These are phyloP conservation scores for Steinernema feltiae DNA, from an alignment of 1,140 invertebrate genomes.

Conservation along the genomic window DNA sequence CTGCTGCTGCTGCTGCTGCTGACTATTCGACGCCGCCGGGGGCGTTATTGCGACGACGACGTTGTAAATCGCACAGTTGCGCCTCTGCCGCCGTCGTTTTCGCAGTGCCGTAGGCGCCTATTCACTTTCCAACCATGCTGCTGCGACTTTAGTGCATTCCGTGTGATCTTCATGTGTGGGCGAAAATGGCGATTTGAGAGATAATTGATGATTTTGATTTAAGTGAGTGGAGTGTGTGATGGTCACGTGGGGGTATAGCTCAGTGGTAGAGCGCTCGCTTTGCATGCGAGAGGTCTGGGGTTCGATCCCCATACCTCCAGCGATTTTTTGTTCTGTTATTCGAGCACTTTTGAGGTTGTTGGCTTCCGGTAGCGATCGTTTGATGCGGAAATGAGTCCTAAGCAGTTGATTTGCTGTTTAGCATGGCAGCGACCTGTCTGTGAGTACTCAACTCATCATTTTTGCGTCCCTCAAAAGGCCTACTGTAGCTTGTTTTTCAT, in stretches of 20 bases:
- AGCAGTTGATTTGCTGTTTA: too few species aligned
- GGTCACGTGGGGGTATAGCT: slow-evolving; percentile 40
- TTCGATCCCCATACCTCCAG: slow-evolving; percentile 42
- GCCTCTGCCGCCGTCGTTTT: too few species aligned
- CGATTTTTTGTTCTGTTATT: neutral
- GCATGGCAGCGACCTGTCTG: too few species aligned
- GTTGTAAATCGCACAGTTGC: neutral
- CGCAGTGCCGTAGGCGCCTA: neutral
- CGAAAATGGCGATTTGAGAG: neutral
- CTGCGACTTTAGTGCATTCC: neutral
- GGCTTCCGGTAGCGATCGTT: too few species aligned
- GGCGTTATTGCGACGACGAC: neutral
- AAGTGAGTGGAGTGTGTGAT: neutral
- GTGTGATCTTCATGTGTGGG: too few species aligned
- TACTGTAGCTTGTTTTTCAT: too few species aligned
- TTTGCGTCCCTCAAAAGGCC: too few species aligned
- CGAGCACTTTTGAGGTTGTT: too few species aligned
- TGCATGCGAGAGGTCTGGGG: slow-evolving; percentile 53
- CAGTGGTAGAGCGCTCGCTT: slow-evolving; percentile 54
- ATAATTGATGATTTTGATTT: too few species aligned
- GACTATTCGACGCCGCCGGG: neutral
- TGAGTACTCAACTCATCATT: too few species aligned
- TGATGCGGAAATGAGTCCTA: too few species aligned
- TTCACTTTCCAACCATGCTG: neutral
- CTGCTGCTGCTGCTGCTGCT: too few species aligned